Base-by-base conservation (phyloP, 2,113 vertebrate genomes). In the Colius striatus region DNA sequence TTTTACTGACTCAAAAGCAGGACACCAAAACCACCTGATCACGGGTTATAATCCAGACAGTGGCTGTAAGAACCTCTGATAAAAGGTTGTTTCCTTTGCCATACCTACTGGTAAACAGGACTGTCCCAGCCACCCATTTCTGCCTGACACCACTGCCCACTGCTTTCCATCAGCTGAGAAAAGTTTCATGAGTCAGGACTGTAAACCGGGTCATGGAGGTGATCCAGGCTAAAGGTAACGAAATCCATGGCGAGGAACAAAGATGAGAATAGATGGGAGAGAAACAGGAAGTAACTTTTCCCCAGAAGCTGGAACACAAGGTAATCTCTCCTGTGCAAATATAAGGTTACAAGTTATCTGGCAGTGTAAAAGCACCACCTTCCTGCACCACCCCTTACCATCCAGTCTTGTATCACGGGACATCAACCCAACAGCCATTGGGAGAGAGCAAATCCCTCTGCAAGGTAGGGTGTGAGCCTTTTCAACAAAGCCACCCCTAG, bases 21-120 rank as follows among this genome's bases (percentile, higher is more conserved):
- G 60, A 92, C 93, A 79, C 32, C 65, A 77, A 88, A 94, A 58
- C 1, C 50, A 70, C 81, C 85, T 93, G 85, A 93, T 92, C 43
- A 77, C 68, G 71, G 72, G 51, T 10, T 88, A 47, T 58, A 93
- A 93, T 70, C 21, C 32, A 85, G 60, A 43, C 7, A 0, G 1
- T 25, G 43, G 68, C 29, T 80, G 38, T 71, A 74, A 68, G 86
- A 71, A 61, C 20, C 41, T 72, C 54, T 53, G 65, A 92, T 76
- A 84, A 87, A 58, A 50, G 50, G 36, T 34, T 61, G 34, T 30
- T 77, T 92, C 26, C 67, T 77, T 70, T 84, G 47, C 25, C 2
- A 4, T 13, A 74, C 47, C 43, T 41, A 41, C 12, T 41, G 38
- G 38, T 41, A 41, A 41, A 41, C 38, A 41, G 38, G 38, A 41